Evolutionary conservation across 2,113 vertebrate genomes (phyloP).

Genomic region (Thalassarche chlororhynchos): DNA sequence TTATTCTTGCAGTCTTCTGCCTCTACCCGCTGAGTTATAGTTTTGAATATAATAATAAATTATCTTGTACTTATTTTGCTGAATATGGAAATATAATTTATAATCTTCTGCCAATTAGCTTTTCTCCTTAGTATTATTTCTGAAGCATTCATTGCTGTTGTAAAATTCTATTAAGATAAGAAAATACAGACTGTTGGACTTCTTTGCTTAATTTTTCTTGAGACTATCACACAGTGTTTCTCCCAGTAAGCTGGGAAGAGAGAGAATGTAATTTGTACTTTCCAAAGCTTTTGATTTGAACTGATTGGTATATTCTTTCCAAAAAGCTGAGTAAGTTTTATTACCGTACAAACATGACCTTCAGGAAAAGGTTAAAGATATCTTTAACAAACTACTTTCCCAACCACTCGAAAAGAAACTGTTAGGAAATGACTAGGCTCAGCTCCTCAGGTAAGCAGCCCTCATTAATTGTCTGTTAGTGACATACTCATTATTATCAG

Average conservation of each 20-base stretch:
- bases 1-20: neutral
- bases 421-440: neutral
- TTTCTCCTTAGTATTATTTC: conserved; percentile 24
- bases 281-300: conserved; percentile 44
- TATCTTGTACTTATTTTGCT: conserved; percentile 14
- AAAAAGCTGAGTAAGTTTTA: conserved; percentile 34
- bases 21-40: neutral
- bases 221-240: neutral
- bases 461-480: neutral
- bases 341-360: conserved; percentile 25
- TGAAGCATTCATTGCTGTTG: neutral
- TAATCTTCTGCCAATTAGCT: conserved; percentile 29
- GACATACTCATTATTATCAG: neutral
- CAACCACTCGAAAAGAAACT: neutral
- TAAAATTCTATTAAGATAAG: conserved; percentile 64
- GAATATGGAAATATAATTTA: conserved; percentile 42
- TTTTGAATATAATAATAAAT: conserved; percentile 18
- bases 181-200: neutral
- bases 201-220: conserved; percentile 6
- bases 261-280: conserved; percentile 43
- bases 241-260: neutral
- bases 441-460: neutral
- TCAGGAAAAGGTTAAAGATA: conserved; percentile 14
- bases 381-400: neutral
- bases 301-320: conserved; percentile 35